Conservation (phyloP, 2,888 invertebrate genomes). For the Criorhina ranunculi region DNA sequence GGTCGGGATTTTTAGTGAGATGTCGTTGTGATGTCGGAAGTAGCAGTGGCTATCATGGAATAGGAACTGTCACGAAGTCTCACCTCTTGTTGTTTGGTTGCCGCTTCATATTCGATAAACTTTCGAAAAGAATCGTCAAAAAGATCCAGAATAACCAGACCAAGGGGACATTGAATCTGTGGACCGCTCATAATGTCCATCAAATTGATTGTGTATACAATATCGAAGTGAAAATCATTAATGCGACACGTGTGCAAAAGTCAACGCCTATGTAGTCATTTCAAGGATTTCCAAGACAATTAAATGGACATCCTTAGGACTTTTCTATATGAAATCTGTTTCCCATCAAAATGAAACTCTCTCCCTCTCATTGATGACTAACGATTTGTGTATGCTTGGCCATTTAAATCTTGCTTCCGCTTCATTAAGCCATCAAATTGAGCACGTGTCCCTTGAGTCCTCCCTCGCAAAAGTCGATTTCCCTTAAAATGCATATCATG, state of each 20-base stretch:
- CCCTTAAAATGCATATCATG: slow-evolving; percentile 72
- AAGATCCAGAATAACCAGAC: too few species aligned
- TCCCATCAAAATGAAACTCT: slow-evolving; percentile 14
- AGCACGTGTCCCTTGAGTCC: slow-evolving; percentile 65
- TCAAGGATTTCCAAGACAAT: background rate
- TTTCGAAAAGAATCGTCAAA: too few species aligned
- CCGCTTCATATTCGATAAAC: too few species aligned
- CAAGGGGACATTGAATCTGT: too few species aligned
- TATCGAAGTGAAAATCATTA: background rate
- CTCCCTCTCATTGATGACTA: background rate
- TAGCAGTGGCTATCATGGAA: too few species aligned
- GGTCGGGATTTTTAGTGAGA: too few species aligned
- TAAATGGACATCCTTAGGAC: slow-evolving; percentile 7
- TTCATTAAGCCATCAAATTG: slow-evolving; percentile 68
- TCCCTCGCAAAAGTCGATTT: slow-evolving; percentile 47
- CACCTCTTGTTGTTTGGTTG: too few species aligned
- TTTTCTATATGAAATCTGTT: background rate
- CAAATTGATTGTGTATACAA: background rate
- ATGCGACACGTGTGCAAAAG: background rate
- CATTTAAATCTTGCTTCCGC: slow-evolving; percentile 45
- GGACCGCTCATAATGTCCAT: background rate
- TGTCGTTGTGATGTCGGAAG: too few species aligned
- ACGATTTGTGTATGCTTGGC: background rate
- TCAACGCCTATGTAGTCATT: slow-evolving; percentile 2
- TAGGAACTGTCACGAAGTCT: too few species aligned